These are phyloP conservation scores for Heptranchias perlo DNA, from an alignment of 2,113 vertebrate species.

Conservation along the genomic window DNA sequence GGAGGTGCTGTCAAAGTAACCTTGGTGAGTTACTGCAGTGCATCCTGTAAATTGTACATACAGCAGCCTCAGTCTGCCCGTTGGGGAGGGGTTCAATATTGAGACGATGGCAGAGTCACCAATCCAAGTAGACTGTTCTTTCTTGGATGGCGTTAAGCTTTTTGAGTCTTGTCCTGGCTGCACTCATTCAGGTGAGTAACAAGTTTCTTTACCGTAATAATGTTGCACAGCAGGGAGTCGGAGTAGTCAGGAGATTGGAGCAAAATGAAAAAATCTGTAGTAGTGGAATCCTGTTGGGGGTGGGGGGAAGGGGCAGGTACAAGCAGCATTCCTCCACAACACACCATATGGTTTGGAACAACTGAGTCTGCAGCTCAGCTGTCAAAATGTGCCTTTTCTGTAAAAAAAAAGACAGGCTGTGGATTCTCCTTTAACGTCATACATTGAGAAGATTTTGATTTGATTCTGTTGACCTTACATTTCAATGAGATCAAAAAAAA, in stretches of 20 bases:
- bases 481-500: background rate
- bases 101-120: too few relatives aligned
- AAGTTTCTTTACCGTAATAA: background rate
- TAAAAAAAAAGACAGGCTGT: background rate
- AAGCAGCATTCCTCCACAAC: background rate
- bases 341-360: background rate
- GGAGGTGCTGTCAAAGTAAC: background rate
- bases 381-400: background rate
- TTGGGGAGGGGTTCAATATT: background rate
- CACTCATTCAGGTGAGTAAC: background rate
- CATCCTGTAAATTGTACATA: too few relatives aligned
- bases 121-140: background rate
- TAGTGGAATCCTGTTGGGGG: background rate
- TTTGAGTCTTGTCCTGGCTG: background rate
- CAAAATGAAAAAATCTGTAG: too few relatives aligned
- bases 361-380: background rate
- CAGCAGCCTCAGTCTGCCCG: background rate
- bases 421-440: background rate
- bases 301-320: background rate
- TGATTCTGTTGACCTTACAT: background rate
- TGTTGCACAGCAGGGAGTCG: background rate
- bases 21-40: background rate
- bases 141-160: background rate
- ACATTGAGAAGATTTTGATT: background rate
- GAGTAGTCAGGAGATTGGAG: background rate